Evolutionary conservation across 2,797 vertebrate genomes (phyloP).

Genomic region (Falco concolor): DNA sequence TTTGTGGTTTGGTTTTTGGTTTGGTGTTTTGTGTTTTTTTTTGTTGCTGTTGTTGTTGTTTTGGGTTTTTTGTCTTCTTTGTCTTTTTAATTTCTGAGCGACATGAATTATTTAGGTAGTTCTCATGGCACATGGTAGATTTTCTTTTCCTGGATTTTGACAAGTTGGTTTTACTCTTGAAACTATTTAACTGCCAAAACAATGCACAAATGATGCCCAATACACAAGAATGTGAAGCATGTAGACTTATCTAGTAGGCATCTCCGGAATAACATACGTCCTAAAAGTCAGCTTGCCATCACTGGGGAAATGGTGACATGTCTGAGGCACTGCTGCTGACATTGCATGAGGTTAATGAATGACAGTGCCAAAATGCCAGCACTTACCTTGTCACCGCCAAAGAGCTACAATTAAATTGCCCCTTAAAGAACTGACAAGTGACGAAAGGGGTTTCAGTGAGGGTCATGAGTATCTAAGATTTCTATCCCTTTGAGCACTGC

Average conservation of each 20-base stretch:
- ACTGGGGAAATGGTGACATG: conserved; percentile 57
- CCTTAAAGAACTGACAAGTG: conserved; percentile 76
- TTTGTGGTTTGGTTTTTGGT: background rate
- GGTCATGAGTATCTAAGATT: conserved; percentile 78
- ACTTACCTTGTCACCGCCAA: conserved; percentile 75
- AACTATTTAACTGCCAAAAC: background rate
- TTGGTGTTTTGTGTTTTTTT: background rate
- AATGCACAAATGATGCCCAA: background rate
- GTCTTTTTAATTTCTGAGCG: background rate
- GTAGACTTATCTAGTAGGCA: conserved; percentile 30
- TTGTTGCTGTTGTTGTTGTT: too few species aligned
- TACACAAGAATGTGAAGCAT: conserved; percentile 7
- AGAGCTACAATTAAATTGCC: conserved; percentile 75
- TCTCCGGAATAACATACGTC: conserved; percentile 22
- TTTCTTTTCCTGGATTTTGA: background rate
- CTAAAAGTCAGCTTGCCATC: conserved; percentile 50
- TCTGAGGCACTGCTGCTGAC: conserved; percentile 66
- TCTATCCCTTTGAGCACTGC: conserved; percentile 66
- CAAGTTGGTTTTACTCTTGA: background rate
- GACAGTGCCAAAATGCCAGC: conserved; percentile 73
- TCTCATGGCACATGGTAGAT: background rate
- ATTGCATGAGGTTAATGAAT: conserved; percentile 71
- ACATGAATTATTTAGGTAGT: background rate
- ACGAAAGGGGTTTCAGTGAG: conserved; percentile 85
- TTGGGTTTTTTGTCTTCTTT: background rate